A percentile compares a stretch with the other conserved stretches of the same genome.
Evolutionary conservation across 2,888 invertebrate species (phyloP).

Genomic region (Petrophora chlorosata): DNA sequence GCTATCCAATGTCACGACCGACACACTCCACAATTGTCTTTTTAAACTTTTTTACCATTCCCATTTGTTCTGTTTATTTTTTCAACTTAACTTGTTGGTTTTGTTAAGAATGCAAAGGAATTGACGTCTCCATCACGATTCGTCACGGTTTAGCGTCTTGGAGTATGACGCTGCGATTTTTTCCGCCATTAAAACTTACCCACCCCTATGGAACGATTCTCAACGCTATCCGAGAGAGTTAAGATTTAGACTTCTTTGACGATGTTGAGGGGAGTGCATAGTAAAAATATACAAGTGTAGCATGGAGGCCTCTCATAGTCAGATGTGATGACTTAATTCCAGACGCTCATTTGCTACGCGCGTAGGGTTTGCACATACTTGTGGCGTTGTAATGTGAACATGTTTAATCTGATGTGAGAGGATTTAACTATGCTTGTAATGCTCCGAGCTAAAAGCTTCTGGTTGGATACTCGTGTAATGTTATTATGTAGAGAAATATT

Average conservation of each 20-base stretch:
- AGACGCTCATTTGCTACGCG: constrained; percentile 65
- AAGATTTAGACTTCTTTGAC: constrained; percentile 3
- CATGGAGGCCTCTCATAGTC: constrained; percentile 65
- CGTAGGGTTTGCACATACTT: constrained; percentile 55
- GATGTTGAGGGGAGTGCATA: constrained; percentile 5
- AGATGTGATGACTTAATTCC: constrained; percentile 75
- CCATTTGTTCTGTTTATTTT: constrained; percentile 45
- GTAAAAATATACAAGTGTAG: constrained; percentile 54
- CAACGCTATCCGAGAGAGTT: constrained; percentile 7
- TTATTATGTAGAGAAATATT: constrained; percentile 4
- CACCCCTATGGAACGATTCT: constrained; percentile 3
- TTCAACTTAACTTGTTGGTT: constrained; percentile 73
- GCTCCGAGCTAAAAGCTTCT: constrained; percentile 13
- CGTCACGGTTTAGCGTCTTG: constrained; percentile 69
- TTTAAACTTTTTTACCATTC: constrained; percentile 33
- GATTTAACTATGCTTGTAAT: constrained; percentile 18
- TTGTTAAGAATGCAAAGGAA: constrained; percentile 73
- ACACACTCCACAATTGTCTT: constrained; percentile 42
- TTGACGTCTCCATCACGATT: constrained; percentile 77
- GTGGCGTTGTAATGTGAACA: constrained; percentile 28
- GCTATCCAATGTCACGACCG: constrained; percentile 38
- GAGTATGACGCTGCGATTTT: constrained; percentile 75
- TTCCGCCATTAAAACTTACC: constrained; percentile 57
- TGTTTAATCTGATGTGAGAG: constrained; percentile 31
- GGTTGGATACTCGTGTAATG: background rate